Conservation (phyloP, 1,140 invertebrate genomes). For the Diprion similis region DNA sequence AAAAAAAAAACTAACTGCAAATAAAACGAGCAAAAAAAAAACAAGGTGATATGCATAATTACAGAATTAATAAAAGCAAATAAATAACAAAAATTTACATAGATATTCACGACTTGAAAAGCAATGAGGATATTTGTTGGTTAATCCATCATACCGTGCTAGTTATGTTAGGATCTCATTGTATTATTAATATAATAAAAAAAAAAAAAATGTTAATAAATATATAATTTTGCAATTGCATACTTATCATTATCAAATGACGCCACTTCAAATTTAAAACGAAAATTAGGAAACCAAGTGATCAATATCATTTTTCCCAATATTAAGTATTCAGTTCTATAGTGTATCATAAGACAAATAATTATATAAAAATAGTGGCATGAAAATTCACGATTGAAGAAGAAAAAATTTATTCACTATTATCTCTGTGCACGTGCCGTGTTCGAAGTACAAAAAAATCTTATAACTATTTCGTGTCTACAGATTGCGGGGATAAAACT, state of each 20-base stretch:
- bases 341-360: conserved; percentile 25
- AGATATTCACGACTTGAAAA: neutral
- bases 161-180: conserved; percentile 31
- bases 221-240: conserved; percentile 15
- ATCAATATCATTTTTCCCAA: conserved; percentile 29
- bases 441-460: neutral
- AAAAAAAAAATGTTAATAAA: conserved; percentile 15
- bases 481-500: conserved; percentile 29
- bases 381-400: conserved; percentile 17
- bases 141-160: conserved; percentile 17
- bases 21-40: too few species aligned
- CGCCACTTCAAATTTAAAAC: conserved; percentile 15
- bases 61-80: conserved; percentile 10
- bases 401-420: conserved; percentile 22
- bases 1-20: too few species aligned
- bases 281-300: conserved; percentile 34
- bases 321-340: conserved; percentile 26
- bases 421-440: conserved; percentile 17
- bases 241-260: neutral
- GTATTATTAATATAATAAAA: conserved; percentile 31
- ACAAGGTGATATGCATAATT: neutral
- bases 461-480: conserved; percentile 19
- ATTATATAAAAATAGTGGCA: conserved; percentile 28
- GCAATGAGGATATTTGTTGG: neutral
- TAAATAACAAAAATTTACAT: neutral